phyloP scores from a whole-genome alignment of 1,140 invertebrate genomes.

The Babylonia areolata region DNA sequence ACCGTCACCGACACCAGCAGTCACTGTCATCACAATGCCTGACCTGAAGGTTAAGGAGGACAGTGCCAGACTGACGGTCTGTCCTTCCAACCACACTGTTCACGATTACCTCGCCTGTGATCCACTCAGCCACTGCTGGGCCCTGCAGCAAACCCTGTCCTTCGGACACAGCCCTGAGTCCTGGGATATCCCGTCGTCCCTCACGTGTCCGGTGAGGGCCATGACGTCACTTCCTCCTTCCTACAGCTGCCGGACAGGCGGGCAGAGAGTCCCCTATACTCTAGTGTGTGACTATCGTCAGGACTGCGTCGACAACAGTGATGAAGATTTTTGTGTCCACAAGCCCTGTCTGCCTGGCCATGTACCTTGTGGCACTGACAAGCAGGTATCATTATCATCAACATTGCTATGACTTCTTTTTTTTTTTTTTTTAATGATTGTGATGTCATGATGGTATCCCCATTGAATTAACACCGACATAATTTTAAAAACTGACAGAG shows the following conservation, averaged over 20 bases:
- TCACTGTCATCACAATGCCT: too few species aligned
- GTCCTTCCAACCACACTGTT: neutral
- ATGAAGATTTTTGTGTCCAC: slow-evolving; percentile 9
- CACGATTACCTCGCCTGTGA: slow-evolving; percentile 19
- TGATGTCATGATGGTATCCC: too few species aligned
- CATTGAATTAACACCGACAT: too few species aligned
- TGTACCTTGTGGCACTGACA: too few species aligned
- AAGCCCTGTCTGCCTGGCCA: neutral
- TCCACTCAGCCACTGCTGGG: slow-evolving; percentile 4
- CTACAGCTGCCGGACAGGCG: neutral
- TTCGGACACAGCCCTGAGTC: neutral
- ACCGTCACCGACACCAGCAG: too few species aligned
- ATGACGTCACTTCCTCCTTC: slow-evolving; percentile 10
- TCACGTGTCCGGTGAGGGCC: neutral
- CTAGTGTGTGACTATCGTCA: slow-evolving; percentile 11
- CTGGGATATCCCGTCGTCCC: neutral
- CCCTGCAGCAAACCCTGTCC: neutral
- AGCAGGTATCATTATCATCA: too few species aligned
- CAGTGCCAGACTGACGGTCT: neutral
- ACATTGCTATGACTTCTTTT: too few species aligned
- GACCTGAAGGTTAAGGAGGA: too few species aligned
- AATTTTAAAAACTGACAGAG: too few species aligned
- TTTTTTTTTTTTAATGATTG: too few species aligned
- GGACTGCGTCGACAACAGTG: neutral
- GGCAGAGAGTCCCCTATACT: neutral